Base-by-base conservation (phyloP, 2,113 vertebrate genomes). In the Gnathonemus echidnorhynchus region DNA sequence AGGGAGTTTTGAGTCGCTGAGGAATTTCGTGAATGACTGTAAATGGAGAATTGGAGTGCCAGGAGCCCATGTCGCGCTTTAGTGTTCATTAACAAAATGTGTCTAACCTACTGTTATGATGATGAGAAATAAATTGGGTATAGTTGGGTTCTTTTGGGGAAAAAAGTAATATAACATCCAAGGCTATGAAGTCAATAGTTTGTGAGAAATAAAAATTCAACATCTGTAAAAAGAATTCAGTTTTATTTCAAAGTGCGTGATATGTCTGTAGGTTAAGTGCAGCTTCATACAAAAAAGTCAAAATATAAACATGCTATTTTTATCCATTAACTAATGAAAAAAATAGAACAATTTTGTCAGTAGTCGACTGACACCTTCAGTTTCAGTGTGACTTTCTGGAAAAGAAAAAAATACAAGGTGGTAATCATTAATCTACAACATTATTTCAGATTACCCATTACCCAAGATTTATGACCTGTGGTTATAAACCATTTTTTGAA, bases 381-480 rank as follows among this genome's bases (percentile, higher is more conserved):
- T 6, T 7, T 86, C 83, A 92, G 11, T 53, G 31, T 86, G 49
- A 92, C 88, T 62, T 39, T 88, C 91, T 92, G 90, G 45, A 50
- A 56, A 53, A 53, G 46, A 88, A 24, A 11, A 31, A 49, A 56
- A 85, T 11, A 39, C 74, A 77, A 77, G 31, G 5, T 74, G 11
- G 66, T 35, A 31, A 35, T 77, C 31, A 77, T 35, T 77, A 9
- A 77, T 39, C 11, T 27, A 3, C 58, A 66, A 11, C n/a, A 66
- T 66, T 3, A 27, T 70, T 70, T 31, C 10, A 31, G 35, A 39
- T 77, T 77, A 77, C 11, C 3, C 31, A 39, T 77, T 15, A 74
- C 31, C 31, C 13, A 39, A 19, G 74, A 3, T 80, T 80, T 80
- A 42, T 19, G 74, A 19, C 74, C 74, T 80, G 1, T 39, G 35